These are phyloP conservation scores for Meda fulgida DNA, from an alignment of 2,797 vertebrate genomes.

Conservation along the genomic window DNA sequence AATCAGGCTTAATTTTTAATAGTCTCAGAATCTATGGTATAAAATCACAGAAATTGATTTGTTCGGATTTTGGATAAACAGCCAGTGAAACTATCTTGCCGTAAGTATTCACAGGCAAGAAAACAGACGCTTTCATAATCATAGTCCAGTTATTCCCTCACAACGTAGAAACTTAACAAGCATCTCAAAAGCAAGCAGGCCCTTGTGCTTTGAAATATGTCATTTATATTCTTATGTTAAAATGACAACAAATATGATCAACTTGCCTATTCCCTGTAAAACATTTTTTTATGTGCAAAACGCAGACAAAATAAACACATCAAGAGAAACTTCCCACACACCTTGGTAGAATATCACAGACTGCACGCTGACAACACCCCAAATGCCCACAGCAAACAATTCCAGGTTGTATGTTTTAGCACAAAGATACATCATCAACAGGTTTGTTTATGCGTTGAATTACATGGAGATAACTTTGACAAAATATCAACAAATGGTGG, in stretches of 20 bases:
- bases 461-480: not conserved
- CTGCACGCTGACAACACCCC: slow-evolving; percentile 4
- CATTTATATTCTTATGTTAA: not conserved
- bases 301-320: slow-evolving; percentile 23
- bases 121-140: slow-evolving; percentile 33
- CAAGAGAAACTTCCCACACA: not conserved
- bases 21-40: not conserved
- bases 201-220: not conserved
- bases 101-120: not conserved
- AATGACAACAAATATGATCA: not conserved
- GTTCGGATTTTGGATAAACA: not conserved
- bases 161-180: not conserved
- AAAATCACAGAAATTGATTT: not conserved
- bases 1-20: not conserved
- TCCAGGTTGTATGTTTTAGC: slow-evolving; percentile 19
- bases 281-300: not conserved
- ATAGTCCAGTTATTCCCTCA: not conserved
- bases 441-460: not conserved
- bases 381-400: slow-evolving; percentile 14
- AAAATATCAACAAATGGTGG: too few relatives aligned
- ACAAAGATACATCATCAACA: not conserved
- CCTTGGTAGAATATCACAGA: slow-evolving; percentile 17
- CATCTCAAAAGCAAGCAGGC: not conserved
- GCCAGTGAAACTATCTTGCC: not conserved
- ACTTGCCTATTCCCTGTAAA: not conserved